Conservation (phyloP, 2,797 vertebrate species). For the Nyctalus aviator region DNA sequence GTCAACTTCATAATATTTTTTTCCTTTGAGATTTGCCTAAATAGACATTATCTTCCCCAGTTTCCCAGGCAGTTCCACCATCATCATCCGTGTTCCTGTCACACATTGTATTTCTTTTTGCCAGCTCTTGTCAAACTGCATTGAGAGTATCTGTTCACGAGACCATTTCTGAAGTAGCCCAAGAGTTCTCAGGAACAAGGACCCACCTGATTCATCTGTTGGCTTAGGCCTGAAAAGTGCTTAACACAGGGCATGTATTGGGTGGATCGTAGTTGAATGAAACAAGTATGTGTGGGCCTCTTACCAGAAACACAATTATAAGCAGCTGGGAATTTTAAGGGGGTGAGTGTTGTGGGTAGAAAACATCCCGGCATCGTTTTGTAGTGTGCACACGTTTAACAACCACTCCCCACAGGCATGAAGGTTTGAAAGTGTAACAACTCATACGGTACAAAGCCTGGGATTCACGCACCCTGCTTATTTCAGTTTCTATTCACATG, state of each 20-base stretch:
- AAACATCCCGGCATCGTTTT: conserved; percentile 28
- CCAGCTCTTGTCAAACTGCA: not conserved
- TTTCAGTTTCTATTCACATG: conserved; percentile 24
- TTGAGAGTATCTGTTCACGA: not conserved
- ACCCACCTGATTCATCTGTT: not conserved
- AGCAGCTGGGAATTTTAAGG: not conserved
- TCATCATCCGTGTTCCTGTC: not conserved
- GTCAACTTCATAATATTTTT: not conserved
- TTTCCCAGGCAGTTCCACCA: not conserved
- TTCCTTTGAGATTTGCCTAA: not conserved
- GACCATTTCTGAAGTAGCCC: not conserved
- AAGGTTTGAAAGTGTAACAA: not conserved
- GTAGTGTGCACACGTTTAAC: not conserved
- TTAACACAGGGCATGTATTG: not conserved
- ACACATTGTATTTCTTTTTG: not conserved
- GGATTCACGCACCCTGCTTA: not conserved
- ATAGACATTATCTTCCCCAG: not conserved
- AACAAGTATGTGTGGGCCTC: not conserved
- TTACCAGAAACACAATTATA: not conserved
- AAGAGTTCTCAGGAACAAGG: not conserved
- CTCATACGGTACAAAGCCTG: not conserved
- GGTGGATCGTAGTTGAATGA: not conserved
- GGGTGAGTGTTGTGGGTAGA: not conserved
- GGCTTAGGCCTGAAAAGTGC: not conserved
- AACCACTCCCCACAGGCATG: not conserved